These are phyloP conservation scores for Pseudomyrmex gracilis DNA, from an alignment of 1,140 invertebrate genomes.

Conservation along the genomic window DNA sequence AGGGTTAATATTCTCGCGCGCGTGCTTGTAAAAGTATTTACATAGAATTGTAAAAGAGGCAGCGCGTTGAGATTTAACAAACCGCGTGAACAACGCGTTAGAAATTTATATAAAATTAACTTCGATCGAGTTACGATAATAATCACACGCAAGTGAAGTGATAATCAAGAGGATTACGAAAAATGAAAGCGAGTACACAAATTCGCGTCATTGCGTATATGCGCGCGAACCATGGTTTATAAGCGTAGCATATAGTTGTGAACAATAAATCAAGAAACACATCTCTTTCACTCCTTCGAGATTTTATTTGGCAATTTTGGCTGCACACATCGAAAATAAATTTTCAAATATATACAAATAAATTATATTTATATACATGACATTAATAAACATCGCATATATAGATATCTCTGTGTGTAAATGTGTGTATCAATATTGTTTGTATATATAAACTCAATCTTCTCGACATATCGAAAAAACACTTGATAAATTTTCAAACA, in stretches of 20 bases:
- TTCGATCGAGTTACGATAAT: conserved; percentile 1
- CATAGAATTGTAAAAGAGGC: background rate
- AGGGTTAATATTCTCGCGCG: no score
- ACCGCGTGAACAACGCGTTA: background rate
- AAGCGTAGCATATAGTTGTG: background rate
- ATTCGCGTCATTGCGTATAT: background rate
- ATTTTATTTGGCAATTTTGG: conserved; percentile 66
- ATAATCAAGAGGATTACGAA: background rate
- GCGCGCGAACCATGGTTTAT: conserved; percentile 1
- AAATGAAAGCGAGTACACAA: background rate
- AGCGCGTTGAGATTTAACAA: background rate
- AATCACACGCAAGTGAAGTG: background rate
- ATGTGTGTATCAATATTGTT: no score
- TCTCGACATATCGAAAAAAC: no score
- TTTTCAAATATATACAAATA: conserved; percentile 18
- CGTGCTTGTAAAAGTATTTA: conserved; percentile 61
- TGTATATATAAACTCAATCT: no score
- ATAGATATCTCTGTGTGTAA: no score
- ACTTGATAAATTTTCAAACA: no score
- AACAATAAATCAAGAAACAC: background rate
- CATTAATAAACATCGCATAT: conserved; percentile 14
- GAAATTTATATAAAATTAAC: background rate
- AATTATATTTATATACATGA: conserved; percentile 17
- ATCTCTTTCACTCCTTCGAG: background rate
- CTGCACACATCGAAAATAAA: conserved; percentile 37